phyloP scores from a whole-genome alignment of 2,888 invertebrate genomes.

The Cheilosia variabilis region DNA sequence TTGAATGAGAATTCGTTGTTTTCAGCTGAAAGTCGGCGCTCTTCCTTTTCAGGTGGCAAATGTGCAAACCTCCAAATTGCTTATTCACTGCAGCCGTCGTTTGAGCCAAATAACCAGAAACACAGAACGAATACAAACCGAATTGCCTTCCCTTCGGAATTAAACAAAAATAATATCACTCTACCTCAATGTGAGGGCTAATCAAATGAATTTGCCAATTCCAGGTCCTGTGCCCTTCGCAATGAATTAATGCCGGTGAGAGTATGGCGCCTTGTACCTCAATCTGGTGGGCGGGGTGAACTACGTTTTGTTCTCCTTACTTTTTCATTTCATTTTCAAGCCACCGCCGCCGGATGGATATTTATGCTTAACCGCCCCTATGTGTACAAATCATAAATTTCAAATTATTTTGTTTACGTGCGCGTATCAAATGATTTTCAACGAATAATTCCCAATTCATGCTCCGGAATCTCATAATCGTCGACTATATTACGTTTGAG shows the following conservation, averaged over 20 bases:
- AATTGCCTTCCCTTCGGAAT: background rate
- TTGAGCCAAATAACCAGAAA: background rate
- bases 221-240: background rate
- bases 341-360: slow-evolving; percentile 9
- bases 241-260: background rate
- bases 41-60: background rate
- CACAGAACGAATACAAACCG: background rate
- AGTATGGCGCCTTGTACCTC: background rate
- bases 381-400: slow-evolving; percentile 53
- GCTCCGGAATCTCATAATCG: slow-evolving; percentile 61
- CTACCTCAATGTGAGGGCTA: slow-evolving; percentile 1
- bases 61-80: background rate
- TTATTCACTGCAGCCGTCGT: background rate
- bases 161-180: background rate
- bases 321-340: background rate
- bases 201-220: background rate
- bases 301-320: background rate
- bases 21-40: too few relatives aligned
- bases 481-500: slow-evolving; percentile 57
- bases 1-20: too few relatives aligned
- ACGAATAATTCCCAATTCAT: slow-evolving; percentile 63
- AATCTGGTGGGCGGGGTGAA: too few relatives aligned
- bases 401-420: slow-evolving; percentile 68
- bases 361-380: slow-evolving; percentile 41
- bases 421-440: slow-evolving; percentile 61